Conservation (phyloP, 2,797 vertebrate species). For the Chrysocyon brachyurus region DNA sequence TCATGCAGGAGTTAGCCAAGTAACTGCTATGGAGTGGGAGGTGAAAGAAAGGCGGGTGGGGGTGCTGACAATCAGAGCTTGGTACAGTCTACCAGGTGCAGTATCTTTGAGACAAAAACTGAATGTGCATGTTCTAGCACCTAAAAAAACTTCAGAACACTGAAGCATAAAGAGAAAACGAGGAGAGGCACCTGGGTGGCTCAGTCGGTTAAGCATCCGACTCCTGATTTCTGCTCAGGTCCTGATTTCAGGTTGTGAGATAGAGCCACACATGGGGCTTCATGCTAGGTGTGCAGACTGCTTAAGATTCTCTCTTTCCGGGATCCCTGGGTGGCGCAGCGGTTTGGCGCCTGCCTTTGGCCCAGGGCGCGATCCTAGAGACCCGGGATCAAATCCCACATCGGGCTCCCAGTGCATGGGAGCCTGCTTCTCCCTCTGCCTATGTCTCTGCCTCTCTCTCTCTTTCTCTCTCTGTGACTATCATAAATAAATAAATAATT, state of each 20-base stretch:
- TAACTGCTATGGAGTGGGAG: rapidly evolving
- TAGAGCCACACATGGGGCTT: background rate
- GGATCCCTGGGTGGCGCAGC: too few species aligned
- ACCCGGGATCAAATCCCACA: too few species aligned
- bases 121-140: background rate
- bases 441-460: too few species aligned
- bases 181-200: background rate
- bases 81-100: background rate
- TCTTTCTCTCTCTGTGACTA: too few species aligned
- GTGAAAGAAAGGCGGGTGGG: background rate
- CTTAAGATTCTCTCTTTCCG: background rate
- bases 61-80: background rate
- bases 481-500: too few species aligned
- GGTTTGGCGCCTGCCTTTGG: too few species aligned
- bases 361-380: too few species aligned
- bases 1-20: background rate
- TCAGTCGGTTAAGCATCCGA: background rate
- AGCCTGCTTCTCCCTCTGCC: too few species aligned
- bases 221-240: background rate
- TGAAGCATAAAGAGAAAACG: background rate
- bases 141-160: background rate
- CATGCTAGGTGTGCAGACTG: background rate
- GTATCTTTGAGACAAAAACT: background rate
- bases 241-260: too few species aligned
- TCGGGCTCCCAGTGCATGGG: too few species aligned